Percentiles rank a stretch among this genome's conserved stretches.
phyloP scores from a whole-genome alignment of 1,140 invertebrate species.

The Pseudomyrmex concolor region DNA sequence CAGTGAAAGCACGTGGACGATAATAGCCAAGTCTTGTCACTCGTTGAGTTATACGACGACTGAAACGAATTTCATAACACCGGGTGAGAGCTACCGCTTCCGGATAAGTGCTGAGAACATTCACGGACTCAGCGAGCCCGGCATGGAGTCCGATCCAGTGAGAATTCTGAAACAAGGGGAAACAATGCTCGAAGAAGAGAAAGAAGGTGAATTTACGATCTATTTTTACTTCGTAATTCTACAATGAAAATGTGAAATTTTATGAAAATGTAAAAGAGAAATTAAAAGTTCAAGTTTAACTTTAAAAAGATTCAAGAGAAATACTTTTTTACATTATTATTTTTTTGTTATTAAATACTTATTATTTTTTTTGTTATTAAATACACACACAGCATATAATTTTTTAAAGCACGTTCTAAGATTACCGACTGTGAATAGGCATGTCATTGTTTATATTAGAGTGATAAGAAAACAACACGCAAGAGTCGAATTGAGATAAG shows the following conservation, averaged over 20 bases:
- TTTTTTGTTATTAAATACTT: neutral
- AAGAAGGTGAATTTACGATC: constrained; percentile 65
- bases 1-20: constrained; percentile 86
- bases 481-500: no score
- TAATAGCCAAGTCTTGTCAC: constrained; percentile 87
- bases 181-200: constrained; percentile 64
- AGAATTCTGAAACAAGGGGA: constrained; percentile 81
- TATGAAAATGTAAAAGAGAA: no score
- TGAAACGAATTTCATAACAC: constrained; percentile 79
- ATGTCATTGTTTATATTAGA: no score
- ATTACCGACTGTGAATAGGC: no score
- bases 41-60: constrained; percentile 87
- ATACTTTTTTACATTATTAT: neutral
- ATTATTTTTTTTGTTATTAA: neutral
- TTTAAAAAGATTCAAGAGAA: no score
- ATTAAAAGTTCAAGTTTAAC: no score
- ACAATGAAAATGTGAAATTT: no score
- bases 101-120: constrained; percentile 92
- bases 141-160: constrained; percentile 85
- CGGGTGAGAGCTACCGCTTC: constrained; percentile 88
- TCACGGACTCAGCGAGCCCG: constrained; percentile 91
- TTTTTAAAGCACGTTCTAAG: no score
- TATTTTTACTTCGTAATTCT: no score
- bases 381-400: no score
- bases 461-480: no score